phyloP scores from a whole-genome alignment of 2,113 vertebrate genomes.

The Blennius ocellaris region DNA sequence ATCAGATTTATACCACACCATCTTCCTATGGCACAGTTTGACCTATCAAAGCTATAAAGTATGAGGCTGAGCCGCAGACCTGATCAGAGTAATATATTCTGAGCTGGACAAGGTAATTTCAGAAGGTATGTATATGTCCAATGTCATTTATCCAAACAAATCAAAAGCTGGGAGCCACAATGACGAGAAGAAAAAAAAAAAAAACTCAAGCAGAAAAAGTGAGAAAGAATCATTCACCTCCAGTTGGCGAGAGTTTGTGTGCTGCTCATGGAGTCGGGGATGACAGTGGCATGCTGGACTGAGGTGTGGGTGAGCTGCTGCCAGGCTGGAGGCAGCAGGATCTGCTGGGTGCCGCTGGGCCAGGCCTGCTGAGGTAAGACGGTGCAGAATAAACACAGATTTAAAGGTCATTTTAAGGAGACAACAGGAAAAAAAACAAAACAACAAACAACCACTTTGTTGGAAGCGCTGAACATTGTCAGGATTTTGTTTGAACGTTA shows the following conservation, averaged over 20 bases:
- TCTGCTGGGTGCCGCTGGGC: slow-evolving; percentile 97
- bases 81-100: background rate
- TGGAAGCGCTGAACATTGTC: background rate
- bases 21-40: slow-evolving; percentile 36
- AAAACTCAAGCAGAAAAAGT: background rate
- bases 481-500: background rate
- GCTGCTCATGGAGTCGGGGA: slow-evolving; percentile 94
- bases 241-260: slow-evolving; percentile 94
- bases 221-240: slow-evolving; percentile 85
- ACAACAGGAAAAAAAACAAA: background rate
- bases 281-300: slow-evolving; percentile 94
- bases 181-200: background rate
- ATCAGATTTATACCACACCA: slow-evolving; percentile 23
- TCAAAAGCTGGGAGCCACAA: background rate
- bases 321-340: slow-evolving; percentile 96
- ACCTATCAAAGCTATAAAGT: slow-evolving; percentile 39
- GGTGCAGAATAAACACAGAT: slow-evolving; percentile 30
- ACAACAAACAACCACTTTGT: slow-evolving; percentile 5
- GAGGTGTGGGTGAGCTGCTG: slow-evolving; percentile 99
- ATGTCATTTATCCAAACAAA: background rate
- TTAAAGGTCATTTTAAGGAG: slow-evolving; percentile 30
- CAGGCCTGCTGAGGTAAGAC: slow-evolving; percentile 90
- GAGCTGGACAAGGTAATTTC: no score
- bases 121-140: no score
- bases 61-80: slow-evolving; percentile 7